phyloP scores from a whole-genome alignment of 1,140 invertebrate species.

The Elysia chlorotica region DNA sequence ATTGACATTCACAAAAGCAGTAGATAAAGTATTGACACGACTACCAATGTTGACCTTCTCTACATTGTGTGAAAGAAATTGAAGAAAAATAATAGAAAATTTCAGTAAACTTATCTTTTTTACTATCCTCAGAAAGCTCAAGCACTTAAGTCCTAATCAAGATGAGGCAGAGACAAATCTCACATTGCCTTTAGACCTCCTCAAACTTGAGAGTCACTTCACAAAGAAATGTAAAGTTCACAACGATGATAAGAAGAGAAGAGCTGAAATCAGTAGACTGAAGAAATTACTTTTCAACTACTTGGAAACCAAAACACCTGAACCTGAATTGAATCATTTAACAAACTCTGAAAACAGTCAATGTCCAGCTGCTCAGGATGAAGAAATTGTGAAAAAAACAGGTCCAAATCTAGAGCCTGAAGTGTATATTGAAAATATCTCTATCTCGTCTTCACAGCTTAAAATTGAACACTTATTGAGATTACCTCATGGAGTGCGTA shows the following conservation, averaged over 20 bases:
- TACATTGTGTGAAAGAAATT: neutral
- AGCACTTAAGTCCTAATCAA: neutral
- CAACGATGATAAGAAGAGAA: slow-evolving; percentile 81
- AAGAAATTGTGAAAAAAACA: neutral
- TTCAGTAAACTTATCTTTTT: neutral
- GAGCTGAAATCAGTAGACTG: slow-evolving; percentile 57
- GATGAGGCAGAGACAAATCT: neutral
- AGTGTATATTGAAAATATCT: neutral
- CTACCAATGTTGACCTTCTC: neutral
- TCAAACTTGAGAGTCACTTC: slow-evolving; percentile 84
- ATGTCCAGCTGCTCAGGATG: neutral
- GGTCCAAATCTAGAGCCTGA: too few relatives aligned
- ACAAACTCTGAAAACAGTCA: too few relatives aligned
- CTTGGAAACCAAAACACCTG: neutral
- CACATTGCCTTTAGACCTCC: slow-evolving; percentile 35
- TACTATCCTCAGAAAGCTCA: neutral
- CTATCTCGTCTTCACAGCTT: neutral
- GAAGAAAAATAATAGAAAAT: neutral
- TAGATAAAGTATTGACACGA: too few relatives aligned
- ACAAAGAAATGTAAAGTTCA: slow-evolving; percentile 83
- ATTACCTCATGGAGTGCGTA: neutral
- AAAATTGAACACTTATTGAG: neutral
- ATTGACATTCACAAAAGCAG: too few relatives aligned
- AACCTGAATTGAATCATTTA: neutral
- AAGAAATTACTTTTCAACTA: slow-evolving; percentile 24